phyloP scores from a whole-genome alignment of 2,797 vertebrate species.

The Alca torda region DNA sequence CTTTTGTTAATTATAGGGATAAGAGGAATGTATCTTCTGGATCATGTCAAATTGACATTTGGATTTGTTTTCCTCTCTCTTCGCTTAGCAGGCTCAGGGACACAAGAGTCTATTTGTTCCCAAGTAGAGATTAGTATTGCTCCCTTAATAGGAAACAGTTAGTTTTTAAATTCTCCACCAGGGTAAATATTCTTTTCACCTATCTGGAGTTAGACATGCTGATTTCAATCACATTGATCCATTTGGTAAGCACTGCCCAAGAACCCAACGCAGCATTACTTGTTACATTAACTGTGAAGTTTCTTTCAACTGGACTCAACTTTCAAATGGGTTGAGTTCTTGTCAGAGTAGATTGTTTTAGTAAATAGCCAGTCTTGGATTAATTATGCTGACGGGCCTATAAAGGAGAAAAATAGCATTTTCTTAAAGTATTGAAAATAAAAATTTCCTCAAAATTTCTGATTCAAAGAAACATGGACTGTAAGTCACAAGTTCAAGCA shows the following conservation, averaged over 20 bases:
- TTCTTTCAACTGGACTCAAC: background rate
- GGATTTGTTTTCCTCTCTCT: background rate
- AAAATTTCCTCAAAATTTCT: background rate
- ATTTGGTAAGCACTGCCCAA: background rate
- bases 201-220: background rate
- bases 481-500: background rate
- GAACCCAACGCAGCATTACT: background rate
- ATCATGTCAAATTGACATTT: background rate
- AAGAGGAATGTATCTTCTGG: background rate
- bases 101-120: background rate
- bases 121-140: background rate
- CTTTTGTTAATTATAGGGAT: background rate
- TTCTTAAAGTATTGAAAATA: background rate
- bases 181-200: background rate
- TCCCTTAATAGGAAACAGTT: background rate
- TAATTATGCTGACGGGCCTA: background rate
- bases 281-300: background rate
- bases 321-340: background rate
- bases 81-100: background rate
- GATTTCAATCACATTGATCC: accelerated
- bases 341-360: background rate
- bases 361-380: background rate
- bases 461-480: background rate
- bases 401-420: background rate
- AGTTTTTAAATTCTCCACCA: background rate